phyloP scores from a whole-genome alignment of 2,888 invertebrate species.

The Nudaria mundana region DNA sequence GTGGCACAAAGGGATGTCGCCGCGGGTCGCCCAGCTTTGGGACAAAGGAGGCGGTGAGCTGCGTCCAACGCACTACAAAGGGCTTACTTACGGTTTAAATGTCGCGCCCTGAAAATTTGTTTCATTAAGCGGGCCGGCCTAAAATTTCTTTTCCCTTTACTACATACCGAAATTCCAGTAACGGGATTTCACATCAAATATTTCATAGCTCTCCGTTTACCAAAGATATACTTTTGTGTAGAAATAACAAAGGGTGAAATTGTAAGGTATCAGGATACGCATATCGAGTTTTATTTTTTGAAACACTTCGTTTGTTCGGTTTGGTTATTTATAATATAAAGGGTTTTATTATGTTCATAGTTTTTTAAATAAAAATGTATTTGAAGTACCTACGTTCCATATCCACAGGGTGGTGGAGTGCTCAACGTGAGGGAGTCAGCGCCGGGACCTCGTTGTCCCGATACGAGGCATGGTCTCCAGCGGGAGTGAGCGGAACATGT shows the following conservation, averaged over 20 bases:
- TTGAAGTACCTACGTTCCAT: too few relatives aligned
- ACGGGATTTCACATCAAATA: slow-evolving; percentile 50
- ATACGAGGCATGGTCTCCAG: too few relatives aligned
- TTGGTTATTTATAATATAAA: slow-evolving; percentile 21
- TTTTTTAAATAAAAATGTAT: background rate
- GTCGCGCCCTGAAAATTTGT: slow-evolving; percentile 75
- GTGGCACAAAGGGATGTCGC: slow-evolving; percentile 63
- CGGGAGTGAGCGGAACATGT: too few relatives aligned
- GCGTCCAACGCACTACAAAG: slow-evolving; percentile 65
- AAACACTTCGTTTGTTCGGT: slow-evolving; percentile 29
- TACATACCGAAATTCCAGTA: slow-evolving; percentile 47
- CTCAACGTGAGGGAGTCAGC: too few relatives aligned
- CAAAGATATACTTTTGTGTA: slow-evolving; percentile 45
- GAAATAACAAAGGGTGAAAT: slow-evolving; percentile 53
- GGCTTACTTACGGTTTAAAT: slow-evolving; percentile 74
- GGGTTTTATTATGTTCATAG: slow-evolving; percentile 19
- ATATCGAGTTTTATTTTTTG: slow-evolving; percentile 40
- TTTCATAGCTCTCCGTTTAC: slow-evolving; percentile 59
- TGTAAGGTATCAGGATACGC: slow-evolving; percentile 49
- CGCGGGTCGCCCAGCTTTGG: slow-evolving; percentile 54
- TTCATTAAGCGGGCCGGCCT: slow-evolving; percentile 69
- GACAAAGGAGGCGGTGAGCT: slow-evolving; percentile 54
- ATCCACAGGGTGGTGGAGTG: too few relatives aligned
- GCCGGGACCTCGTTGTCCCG: too few relatives aligned
- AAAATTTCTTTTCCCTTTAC: slow-evolving; percentile 66